Evolutionary conservation across 1,140 invertebrate species (phyloP).

Genomic region (Bathynomus jamesi): DNA sequence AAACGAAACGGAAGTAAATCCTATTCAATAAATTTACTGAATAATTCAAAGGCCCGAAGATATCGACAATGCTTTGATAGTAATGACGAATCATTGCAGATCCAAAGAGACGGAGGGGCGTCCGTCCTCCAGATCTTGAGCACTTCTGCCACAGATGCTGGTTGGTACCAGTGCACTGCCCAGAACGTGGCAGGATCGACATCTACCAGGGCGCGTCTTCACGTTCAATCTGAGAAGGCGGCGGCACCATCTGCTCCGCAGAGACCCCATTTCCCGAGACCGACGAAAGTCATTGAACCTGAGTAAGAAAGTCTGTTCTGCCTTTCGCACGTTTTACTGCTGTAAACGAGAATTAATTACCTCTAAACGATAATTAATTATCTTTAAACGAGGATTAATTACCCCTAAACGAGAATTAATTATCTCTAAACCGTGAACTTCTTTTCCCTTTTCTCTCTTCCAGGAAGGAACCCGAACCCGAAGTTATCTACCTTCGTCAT

Average conservation of each 20-base stretch:
- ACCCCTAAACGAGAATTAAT: too few species aligned
- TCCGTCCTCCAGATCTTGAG: slow-evolving; percentile 78
- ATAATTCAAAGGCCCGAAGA: too few species aligned
- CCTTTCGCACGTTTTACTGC: too few species aligned
- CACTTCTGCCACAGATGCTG: slow-evolving; percentile 73
- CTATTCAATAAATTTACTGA: too few species aligned
- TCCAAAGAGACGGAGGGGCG: slow-evolving; percentile 52
- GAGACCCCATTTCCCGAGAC: slow-evolving; percentile 77
- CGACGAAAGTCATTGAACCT: slow-evolving; percentile 86
- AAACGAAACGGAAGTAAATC: too few species aligned
- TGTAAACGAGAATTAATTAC: too few species aligned
- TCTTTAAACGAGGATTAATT: too few species aligned
- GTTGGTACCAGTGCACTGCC: slow-evolving; percentile 96
- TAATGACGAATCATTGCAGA: too few species aligned
- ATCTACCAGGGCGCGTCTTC: slow-evolving; percentile 83
- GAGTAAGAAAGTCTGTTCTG: slow-evolving; percentile 56
- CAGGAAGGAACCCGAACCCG: slow-evolving; percentile 61
- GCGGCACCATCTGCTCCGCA: slow-evolving; percentile 60
- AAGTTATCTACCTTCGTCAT: slow-evolving; percentile 84
- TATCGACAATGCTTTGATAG: too few species aligned
- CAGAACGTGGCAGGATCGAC: slow-evolving; percentile 93
- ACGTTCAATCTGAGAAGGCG: slow-evolving; percentile 71
- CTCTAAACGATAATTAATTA: too few species aligned
- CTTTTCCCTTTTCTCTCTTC: too few species aligned
- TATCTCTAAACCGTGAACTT: too few species aligned